Evolutionary conservation across 2,113 vertebrate genomes (phyloP).

Genomic region (Paradoxurus hermaphroditus): DNA sequence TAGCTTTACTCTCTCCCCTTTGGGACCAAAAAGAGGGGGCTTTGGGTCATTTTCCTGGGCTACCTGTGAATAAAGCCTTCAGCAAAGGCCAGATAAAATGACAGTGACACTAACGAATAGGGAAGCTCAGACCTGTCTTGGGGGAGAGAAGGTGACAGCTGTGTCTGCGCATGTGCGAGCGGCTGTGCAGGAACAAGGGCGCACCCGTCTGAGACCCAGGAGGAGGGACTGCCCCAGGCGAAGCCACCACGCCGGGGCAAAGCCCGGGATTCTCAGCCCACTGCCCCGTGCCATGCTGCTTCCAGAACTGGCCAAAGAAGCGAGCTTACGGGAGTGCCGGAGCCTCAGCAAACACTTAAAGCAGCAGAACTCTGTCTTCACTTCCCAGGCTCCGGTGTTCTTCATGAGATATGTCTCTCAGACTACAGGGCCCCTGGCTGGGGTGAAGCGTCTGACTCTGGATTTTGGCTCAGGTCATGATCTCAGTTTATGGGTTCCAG

Average conservation of each 20-base stretch:
- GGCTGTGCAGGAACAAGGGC: neutral
- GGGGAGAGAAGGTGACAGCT: neutral
- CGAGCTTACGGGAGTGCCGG: neutral
- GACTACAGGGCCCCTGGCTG: too few species aligned
- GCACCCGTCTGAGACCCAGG: neutral
- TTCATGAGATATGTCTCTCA: neutral
- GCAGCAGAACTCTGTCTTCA: neutral
- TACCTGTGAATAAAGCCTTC: neutral
- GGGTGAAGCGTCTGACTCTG: too few species aligned
- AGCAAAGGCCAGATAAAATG: neutral
- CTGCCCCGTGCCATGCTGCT: rapidly evolving
- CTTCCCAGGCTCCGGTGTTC: neutral
- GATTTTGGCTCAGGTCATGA: too few species aligned
- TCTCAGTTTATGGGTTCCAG: too few species aligned
- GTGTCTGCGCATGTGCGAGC: rapidly evolving
- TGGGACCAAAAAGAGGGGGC: neutral
- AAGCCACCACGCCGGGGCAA: neutral
- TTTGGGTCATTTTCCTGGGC: neutral
- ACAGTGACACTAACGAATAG: neutral
- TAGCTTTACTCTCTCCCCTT: neutral
- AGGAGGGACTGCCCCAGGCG: neutral
- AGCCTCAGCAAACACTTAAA: neutral
- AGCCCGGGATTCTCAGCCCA: neutral
- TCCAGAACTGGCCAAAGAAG: neutral
- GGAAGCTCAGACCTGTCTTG: neutral